These are phyloP conservation scores for Ecliptopera silaceata DNA, from an alignment of 2,888 invertebrate genomes.

Conservation along the genomic window DNA sequence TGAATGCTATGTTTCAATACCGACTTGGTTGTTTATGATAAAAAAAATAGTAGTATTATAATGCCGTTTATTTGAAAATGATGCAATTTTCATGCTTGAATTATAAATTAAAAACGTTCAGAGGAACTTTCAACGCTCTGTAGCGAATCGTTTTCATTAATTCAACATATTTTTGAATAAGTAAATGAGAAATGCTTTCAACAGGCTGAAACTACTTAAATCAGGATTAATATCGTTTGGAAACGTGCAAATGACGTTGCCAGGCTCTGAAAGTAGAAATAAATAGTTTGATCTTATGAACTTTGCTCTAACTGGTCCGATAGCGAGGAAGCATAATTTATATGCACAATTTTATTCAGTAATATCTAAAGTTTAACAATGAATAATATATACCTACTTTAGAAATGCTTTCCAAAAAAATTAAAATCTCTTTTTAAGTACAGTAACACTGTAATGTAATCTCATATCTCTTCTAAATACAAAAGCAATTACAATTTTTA, in stretches of 20 bases:
- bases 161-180: constrained; percentile 21
- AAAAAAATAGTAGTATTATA: too few relatives aligned
- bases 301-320: not conserved
- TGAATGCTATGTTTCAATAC: too few relatives aligned
- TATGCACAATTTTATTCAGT: not conserved
- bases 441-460: too few relatives aligned
- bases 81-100: not conserved
- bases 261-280: not conserved
- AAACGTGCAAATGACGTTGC: constrained; percentile 18
- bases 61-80: not conserved
- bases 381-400: too few relatives aligned
- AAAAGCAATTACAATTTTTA: too few relatives aligned
- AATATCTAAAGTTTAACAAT: too few relatives aligned
- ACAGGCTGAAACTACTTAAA: not conserved
- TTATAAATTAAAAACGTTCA: not conserved
- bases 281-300: constrained; percentile 13
- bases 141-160: constrained; percentile 19
- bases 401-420: too few relatives aligned
- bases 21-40: too few relatives aligned
- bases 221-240: constrained; percentile 6
- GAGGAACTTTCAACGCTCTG: constrained; percentile 9
- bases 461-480: too few relatives aligned
- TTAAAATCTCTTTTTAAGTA: too few relatives aligned
- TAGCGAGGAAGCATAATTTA: too few relatives aligned
- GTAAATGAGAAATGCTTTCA: not conserved